Conservation (phyloP, 2,888 invertebrate genomes). For the Pardosa pseudoannulata region DNA sequence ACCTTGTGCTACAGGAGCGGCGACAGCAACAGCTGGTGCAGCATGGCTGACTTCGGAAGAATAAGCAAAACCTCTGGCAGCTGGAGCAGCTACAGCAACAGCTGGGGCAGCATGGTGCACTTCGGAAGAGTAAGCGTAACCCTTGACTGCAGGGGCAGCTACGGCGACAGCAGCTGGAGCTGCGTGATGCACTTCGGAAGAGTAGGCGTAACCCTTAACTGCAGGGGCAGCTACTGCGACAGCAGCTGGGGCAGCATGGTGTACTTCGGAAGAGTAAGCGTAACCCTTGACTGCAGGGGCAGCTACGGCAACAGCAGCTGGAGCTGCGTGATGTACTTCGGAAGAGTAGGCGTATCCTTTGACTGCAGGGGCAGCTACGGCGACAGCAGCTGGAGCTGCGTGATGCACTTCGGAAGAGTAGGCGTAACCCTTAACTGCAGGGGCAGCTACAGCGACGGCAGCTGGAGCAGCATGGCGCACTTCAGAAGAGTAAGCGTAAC, state of each 20-base stretch:
- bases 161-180: constrained; percentile 24
- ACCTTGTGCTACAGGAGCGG: constrained; percentile 2
- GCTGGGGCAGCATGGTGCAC: constrained; percentile 20
- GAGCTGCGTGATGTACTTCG: constrained; percentile 30
- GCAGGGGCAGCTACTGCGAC: constrained; percentile 7
- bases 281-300: constrained; percentile 21
- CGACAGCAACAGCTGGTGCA: constrained; percentile 6
- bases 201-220: constrained; percentile 2
- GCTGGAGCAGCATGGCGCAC: constrained; percentile 34
- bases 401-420: constrained; percentile 53
- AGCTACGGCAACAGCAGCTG: constrained; percentile 18
- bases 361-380: constrained; percentile 26
- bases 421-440: constrained; percentile 31
- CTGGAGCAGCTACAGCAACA: constrained; percentile 4
- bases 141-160: constrained; percentile 33
- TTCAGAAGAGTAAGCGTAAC: constrained; percentile 47
- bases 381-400: neutral
- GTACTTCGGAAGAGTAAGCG: constrained; percentile 56
- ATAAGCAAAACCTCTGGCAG: constrained; percentile 27
- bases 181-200: constrained; percentile 39
- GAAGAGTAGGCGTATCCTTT: constrained; percentile 46
- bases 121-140: constrained; percentile 39
- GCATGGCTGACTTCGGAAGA: constrained; percentile 14
- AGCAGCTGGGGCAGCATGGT: constrained; percentile 40
- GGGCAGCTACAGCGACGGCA: constrained; percentile 23